These are phyloP conservation scores for Monoplex corrugatus DNA, from an alignment of 2,888 invertebrate genomes.

Conservation along the genomic window DNA sequence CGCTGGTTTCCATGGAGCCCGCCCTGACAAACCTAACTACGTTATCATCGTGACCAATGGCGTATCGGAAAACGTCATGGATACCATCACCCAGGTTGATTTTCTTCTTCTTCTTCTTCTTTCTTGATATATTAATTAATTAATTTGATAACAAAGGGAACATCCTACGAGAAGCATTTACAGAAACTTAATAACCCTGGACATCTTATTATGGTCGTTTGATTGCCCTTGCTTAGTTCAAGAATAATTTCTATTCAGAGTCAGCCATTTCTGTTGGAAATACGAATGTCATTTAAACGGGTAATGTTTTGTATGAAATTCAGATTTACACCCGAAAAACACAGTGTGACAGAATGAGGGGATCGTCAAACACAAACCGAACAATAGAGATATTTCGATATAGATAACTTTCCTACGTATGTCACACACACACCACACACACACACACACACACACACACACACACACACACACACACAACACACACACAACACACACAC, in stretches of 20 bases:
- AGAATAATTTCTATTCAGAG: too few relatives aligned
- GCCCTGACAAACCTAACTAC: slow-evolving; percentile 53
- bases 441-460: too few relatives aligned
- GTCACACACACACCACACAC: too few relatives aligned
- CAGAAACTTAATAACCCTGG: neutral
- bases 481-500: too few relatives aligned
- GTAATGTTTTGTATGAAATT: too few relatives aligned
- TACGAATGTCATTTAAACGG: too few relatives aligned
- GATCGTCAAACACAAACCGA: too few relatives aligned
- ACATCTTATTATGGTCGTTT: neutral
- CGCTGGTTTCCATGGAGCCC: slow-evolving; percentile 39
- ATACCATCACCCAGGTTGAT: slow-evolving; percentile 56
- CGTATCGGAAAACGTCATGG: slow-evolving; percentile 56
- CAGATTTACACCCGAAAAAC: too few relatives aligned
- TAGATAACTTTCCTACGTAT: too few relatives aligned
- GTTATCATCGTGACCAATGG: slow-evolving; percentile 66
- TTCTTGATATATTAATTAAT: neutral
- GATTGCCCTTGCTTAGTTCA: neutral
- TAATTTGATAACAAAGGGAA: neutral
- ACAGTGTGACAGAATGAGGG: too few relatives aligned
- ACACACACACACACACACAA: too few relatives aligned
- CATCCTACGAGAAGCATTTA: neutral
- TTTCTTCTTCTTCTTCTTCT: neutral
- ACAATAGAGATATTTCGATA: too few relatives aligned
- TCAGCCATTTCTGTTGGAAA: neutral